A percentile compares a stretch with the other conserved stretches of the same genome.
Conservation (phyloP, 2,888 invertebrate species). For the Cloeon dipterum region DNA sequence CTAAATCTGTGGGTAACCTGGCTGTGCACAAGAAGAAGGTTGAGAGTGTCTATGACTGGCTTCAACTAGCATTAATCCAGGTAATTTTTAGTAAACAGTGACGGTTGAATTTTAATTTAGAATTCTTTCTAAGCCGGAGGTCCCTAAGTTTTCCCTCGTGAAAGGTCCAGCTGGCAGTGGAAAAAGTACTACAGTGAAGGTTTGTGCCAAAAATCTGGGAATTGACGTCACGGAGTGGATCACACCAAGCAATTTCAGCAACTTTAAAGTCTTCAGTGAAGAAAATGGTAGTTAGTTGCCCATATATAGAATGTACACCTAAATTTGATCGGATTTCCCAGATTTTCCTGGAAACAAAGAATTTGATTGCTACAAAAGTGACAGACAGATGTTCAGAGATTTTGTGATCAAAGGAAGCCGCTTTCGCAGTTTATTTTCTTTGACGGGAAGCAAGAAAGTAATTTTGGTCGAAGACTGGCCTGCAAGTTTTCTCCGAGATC, state of each 20-base stretch:
- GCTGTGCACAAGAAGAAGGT: constrained; percentile 55
- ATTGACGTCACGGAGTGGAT: constrained; percentile 55
- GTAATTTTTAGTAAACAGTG: too few species aligned
- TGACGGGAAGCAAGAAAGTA: constrained; percentile 24
- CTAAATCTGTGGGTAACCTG: constrained; percentile 31
- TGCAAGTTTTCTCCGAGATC: constrained; percentile 42
- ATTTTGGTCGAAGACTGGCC: constrained; percentile 64
- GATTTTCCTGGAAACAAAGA: constrained; percentile 6
- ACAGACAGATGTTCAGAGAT: constrained; percentile 45
- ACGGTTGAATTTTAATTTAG: neutral
- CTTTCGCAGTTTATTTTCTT: constrained; percentile 22
- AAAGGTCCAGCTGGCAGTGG: constrained; percentile 71
- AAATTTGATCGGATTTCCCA: too few species aligned
- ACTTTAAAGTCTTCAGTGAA: constrained; percentile 31
- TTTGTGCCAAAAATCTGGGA: constrained; percentile 36
- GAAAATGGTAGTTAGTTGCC: constrained; percentile 22
- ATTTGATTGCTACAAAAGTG: constrained; percentile 16
- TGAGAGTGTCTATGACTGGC: constrained; percentile 45
- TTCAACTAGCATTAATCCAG: constrained; percentile 18
- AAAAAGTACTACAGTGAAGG: constrained; percentile 49
- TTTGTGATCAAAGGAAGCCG: constrained; percentile 58
- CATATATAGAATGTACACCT: too few species aligned
- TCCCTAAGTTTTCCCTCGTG: too few species aligned
- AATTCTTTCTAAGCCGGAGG: neutral
- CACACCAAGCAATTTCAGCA: constrained; percentile 58